Percentiles rank a stretch among this genome's conserved stretches.
Conservation (phyloP, 1,140 invertebrate genomes). For the Leptinotarsa texana region DNA sequence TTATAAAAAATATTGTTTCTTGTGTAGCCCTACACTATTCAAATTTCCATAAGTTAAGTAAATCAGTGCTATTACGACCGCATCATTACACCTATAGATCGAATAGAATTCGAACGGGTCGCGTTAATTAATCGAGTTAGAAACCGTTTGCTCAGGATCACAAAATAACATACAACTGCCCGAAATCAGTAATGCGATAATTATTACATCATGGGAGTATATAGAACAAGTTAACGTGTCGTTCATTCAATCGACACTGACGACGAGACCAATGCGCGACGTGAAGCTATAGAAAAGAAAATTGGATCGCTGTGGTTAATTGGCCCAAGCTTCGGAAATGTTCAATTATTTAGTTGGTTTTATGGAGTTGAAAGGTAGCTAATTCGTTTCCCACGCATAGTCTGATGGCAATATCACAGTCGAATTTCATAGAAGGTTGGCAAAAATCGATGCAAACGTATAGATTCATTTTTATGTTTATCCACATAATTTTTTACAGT, state of each 20-base stretch:
- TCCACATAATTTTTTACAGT: no score
- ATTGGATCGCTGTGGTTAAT: slow-evolving; percentile 8
- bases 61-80: no score
- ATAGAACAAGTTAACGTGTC: neutral
- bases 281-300: slow-evolving; percentile 6
- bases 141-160: neutral
- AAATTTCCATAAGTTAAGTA: no score
- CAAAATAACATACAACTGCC: neutral
- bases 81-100: no score
- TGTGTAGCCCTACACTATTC: no score
- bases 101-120: neutral
- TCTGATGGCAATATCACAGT: no score
- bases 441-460: no score
- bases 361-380: neutral
- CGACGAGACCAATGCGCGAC: neutral
- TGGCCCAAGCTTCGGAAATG: neutral
- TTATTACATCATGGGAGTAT: neutral
- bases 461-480: no score
- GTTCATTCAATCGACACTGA: slow-evolving; percentile 1
- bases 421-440: no score
- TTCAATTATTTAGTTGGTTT: slow-evolving; percentile 4
- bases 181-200: neutral
- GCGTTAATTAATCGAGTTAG: slow-evolving; percentile 4
- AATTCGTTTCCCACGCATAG: neutral
- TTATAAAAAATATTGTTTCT: no score